phyloP scores from a whole-genome alignment of 2,797 vertebrate genomes.

The Ceryle rudis region DNA sequence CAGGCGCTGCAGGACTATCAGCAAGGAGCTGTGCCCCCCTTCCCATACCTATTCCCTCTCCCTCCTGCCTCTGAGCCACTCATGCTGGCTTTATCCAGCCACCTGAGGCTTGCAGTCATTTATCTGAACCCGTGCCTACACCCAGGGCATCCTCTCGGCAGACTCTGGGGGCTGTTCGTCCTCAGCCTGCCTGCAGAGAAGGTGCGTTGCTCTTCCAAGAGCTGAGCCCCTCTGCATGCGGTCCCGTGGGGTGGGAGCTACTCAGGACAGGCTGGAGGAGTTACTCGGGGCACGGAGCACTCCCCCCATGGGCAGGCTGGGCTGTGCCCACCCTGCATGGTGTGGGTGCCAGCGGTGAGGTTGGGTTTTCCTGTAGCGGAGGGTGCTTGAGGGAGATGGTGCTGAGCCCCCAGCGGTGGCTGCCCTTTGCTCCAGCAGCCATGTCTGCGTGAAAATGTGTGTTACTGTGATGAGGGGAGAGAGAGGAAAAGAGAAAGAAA shows the following conservation, averaged over 20 bases:
- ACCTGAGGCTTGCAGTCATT: rapidly evolving
- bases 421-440: not conserved
- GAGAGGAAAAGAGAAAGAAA: not conserved
- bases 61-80: not conserved
- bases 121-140: not conserved
- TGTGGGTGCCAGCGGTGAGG: rapidly evolving
- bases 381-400: rapidly evolving
- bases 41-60: not conserved
- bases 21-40: too few species aligned
- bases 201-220: not conserved
- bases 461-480: not conserved
- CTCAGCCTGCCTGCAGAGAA: not conserved
- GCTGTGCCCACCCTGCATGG: rapidly evolving
- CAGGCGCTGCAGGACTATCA: not conserved
- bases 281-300: rapidly evolving
- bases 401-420: not conserved
- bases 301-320: not conserved
- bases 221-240: not conserved
- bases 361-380: rapidly evolving
- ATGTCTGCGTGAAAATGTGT: not conserved
- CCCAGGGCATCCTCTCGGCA: rapidly evolving
- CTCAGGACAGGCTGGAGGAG: not conserved
- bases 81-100: not conserved
- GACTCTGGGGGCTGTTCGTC: not conserved
- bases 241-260: not conserved